phyloP scores from a whole-genome alignment of 2,113 vertebrate species.

The Lagopus muta region DNA sequence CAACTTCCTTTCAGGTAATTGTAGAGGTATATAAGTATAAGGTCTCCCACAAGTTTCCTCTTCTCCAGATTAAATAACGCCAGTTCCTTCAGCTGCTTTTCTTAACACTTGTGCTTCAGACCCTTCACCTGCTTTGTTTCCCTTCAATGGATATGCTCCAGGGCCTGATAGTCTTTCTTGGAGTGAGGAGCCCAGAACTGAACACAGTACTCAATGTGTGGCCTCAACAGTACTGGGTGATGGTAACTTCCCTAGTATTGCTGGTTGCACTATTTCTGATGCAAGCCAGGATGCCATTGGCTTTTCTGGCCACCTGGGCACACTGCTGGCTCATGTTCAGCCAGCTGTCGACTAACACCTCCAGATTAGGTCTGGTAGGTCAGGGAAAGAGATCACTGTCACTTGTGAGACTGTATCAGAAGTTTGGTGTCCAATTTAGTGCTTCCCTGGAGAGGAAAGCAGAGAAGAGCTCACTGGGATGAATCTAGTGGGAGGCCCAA shows the following conservation, averaged over 20 bases:
- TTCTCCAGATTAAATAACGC: too few species aligned
- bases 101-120: neutral
- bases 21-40: too few species aligned
- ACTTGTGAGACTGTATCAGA: neutral
- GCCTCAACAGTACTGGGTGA: neutral
- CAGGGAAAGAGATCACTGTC: neutral
- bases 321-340: neutral
- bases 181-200: neutral
- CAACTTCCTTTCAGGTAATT: neutral
- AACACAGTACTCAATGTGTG: neutral
- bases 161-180: neutral
- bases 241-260: neutral
- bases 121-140: neutral
- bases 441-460: neutral
- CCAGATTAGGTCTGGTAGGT: neutral
- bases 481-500: neutral
- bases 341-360: neutral
- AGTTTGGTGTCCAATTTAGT: neutral
- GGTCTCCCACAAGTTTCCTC: too few species aligned
- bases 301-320: neutral
- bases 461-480: neutral
- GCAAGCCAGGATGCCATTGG: neutral
- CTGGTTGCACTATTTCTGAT: too few species aligned
- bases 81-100: neutral
- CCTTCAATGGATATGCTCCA: neutral